Conservation (phyloP, 2,797 vertebrate genomes). For the Mus caroli region DNA sequence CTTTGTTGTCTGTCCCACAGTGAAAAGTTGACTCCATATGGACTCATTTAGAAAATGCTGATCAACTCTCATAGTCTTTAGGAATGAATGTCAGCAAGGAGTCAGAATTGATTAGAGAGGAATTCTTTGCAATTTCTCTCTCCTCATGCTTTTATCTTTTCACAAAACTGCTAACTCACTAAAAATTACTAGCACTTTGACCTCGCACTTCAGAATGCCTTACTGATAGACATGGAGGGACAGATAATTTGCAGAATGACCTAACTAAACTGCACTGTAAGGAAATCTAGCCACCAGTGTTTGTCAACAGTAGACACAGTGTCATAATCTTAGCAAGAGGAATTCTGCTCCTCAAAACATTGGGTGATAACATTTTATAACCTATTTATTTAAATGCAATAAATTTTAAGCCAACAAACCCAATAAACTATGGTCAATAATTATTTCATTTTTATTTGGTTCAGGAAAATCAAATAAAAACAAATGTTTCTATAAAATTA, state of each 20-base stretch:
- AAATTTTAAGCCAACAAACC: constrained; percentile 43
- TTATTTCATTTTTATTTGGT: constrained; percentile 49
- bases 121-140: constrained; percentile 45
- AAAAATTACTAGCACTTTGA: constrained; percentile 63
- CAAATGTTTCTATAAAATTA: not conserved
- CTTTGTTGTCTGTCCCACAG: constrained; percentile 5
- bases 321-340: not conserved
- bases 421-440: not conserved
- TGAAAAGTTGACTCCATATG: constrained; percentile 42
- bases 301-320: constrained; percentile 38
- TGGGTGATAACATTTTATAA: constrained; percentile 32
- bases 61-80: constrained; percentile 52
- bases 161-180: constrained; percentile 68
- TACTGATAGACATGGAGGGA: constrained; percentile 63
- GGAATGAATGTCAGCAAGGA: not conserved
- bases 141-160: constrained; percentile 38
- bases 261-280: constrained; percentile 57
- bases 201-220: constrained; percentile 40
- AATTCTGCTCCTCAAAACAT: not conserved
- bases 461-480: constrained; percentile 6
- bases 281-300: not conserved
- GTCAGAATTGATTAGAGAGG: constrained; percentile 53
- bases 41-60: constrained; percentile 71
- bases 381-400: not conserved
- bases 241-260: constrained; percentile 52